Base-by-base conservation (phyloP, 2,797 vertebrate species). In the Margarornis squamiger region DNA sequence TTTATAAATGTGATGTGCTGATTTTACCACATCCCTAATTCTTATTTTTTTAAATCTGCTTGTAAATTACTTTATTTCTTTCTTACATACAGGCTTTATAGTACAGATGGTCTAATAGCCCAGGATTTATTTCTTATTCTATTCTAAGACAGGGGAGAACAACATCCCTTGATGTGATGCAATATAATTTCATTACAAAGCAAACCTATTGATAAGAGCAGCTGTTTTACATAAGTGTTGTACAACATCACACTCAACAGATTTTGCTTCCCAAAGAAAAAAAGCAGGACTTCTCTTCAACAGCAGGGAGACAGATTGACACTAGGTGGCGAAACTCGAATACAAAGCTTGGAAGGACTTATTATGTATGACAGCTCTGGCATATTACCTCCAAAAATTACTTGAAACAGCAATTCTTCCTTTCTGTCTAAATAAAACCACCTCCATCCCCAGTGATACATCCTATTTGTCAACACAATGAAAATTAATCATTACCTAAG, bases 211-310 rank as follows among this genome's bases (percentile, higher is more conserved):
- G 10, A 51, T 45, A 73, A 82, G 15, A 36, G 32, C 38, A 88
- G 71, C 14, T 82, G 16, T 55, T 77, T 62, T 27, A 67, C 19
- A 3, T 21, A 14, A 24, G 32, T 34, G 6, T 24, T 43, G 4
- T 7, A 57, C 0, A 5, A 34, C n/a, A 73, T 81, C 36, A 81
- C 32, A 62, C 4, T 1, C 34, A 57, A 19, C 0, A 1, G 19
- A 52, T 29, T 82, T 78, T 39, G 32, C 23, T 46, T 81, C 63
- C 45, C 26, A 32, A 39, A 72, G 8, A 26, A 21, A 51, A 65
- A 72, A 71, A 46, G 3, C 14, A 39, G 20, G 34, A 70, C 20
- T 73, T 63, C 14, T 66, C 7, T 52, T 72, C 52, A 57, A 54
- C 7, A 58, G 24, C 4, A 7, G 20, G 20, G 45, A 75, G 23